Conservation (phyloP, 1,140 invertebrate genomes). For the Aphaenogaster rudis region DNA sequence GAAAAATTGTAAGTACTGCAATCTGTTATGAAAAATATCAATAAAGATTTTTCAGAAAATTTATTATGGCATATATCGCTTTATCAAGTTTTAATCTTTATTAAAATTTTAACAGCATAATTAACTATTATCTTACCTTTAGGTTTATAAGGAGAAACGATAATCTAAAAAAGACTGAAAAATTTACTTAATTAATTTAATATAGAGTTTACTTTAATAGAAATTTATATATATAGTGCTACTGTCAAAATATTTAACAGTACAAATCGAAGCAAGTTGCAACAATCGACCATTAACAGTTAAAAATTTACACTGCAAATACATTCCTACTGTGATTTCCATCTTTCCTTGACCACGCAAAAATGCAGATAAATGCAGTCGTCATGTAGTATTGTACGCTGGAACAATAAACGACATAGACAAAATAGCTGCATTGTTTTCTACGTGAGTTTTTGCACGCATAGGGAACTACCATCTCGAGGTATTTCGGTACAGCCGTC, state of each 20-base stretch:
- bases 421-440: conserved; percentile 31
- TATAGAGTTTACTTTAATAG: background rate
- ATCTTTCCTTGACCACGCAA: background rate
- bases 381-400: conserved; percentile 1
- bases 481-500: background rate
- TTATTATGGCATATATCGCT: too few relatives aligned
- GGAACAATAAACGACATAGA: conserved; percentile 11
- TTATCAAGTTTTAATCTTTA: background rate
- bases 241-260: background rate
- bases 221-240: background rate
- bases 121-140: background rate
- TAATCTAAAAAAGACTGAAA: background rate
- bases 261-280: background rate
- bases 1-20: background rate
- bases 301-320: background rate
- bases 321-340: background rate
- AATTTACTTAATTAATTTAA: conserved; percentile 1
- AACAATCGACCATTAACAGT: background rate
- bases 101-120: background rate
- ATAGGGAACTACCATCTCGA: background rate
- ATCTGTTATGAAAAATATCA: background rate
- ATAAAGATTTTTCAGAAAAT: background rate
- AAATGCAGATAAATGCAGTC: conserved; percentile 1
- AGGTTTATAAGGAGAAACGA: background rate
- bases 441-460: background rate